Conservation (phyloP, 2,888 invertebrate species). For the Hemithea aestivaria region DNA sequence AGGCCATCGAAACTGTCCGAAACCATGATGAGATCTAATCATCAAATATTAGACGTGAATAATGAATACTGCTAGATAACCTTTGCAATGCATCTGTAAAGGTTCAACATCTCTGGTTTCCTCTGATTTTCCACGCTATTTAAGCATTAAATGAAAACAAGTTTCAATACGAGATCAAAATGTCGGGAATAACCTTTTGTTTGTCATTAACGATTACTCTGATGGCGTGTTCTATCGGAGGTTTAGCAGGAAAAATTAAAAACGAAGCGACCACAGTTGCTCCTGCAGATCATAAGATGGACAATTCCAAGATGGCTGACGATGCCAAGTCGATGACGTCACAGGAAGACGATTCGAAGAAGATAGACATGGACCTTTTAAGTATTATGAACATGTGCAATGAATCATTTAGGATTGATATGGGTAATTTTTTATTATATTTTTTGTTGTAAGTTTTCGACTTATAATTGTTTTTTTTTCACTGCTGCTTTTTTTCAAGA, state of each 20-base stretch:
- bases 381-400: conserved; percentile 69
- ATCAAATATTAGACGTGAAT: too few species aligned
- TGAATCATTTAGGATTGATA: conserved; percentile 72
- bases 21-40: too few species aligned
- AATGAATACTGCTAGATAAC: too few species aligned
- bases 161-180: too few species aligned
- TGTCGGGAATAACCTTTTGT: neutral
- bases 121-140: too few species aligned
- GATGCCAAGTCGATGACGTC: conserved; percentile 9
- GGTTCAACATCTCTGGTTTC: too few species aligned
- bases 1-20: conserved; percentile 3
- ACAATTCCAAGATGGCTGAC: conserved; percentile 10
- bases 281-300: neutral
- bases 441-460: too few species aligned
- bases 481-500: too few species aligned
- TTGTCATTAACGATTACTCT: conserved; percentile 1
- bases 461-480: too few species aligned
- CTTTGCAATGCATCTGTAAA: too few species aligned
- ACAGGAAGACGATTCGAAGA: conserved; percentile 1
- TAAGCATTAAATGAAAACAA: too few species aligned
- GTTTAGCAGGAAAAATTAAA: conserved; percentile 1
- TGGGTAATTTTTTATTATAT: conserved; percentile 73
- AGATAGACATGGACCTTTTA: conserved; percentile 46
- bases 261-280: conserved; percentile 7
- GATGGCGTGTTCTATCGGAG: conserved; percentile 7